A percentile compares a stretch with the other conserved stretches of the same genome.
phyloP scores from a whole-genome alignment of 2,797 vertebrate species.

The Acanthis flammea region DNA sequence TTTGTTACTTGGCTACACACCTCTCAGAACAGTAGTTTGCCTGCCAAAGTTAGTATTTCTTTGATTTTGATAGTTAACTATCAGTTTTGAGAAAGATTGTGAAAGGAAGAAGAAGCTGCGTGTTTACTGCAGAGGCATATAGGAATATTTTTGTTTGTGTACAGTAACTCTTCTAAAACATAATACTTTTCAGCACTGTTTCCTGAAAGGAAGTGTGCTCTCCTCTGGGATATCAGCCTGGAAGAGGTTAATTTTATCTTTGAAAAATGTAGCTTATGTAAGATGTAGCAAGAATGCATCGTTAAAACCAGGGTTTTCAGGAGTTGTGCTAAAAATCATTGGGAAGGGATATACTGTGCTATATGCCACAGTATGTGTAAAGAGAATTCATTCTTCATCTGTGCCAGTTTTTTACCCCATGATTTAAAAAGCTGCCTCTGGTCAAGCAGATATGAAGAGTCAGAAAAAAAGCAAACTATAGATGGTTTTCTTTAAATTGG shows the following conservation, averaged over 20 bases:
- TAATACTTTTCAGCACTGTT: background rate
- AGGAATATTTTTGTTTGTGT: background rate
- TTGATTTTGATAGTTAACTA: conserved; percentile 3
- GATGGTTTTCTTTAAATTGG: background rate
- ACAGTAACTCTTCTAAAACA: background rate
- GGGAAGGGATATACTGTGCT: background rate
- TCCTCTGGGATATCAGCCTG: background rate
- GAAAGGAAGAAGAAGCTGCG: background rate
- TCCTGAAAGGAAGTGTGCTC: background rate
- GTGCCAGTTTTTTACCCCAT: background rate
- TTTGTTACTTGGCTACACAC: background rate
- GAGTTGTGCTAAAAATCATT: background rate
- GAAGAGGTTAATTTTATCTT: background rate
- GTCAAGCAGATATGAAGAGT: background rate
- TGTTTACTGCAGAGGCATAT: background rate
- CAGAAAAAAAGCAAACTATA: background rate
- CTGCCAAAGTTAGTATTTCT: background rate
- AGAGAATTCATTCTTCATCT: background rate
- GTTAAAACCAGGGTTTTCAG: background rate
- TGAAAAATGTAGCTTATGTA: background rate
- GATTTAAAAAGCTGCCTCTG: background rate
- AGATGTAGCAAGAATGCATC: background rate
- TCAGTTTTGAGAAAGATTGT: background rate
- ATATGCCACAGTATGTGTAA: background rate
- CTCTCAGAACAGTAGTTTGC: background rate